Base-by-base conservation (phyloP, 2,888 invertebrate genomes). In the Ceramica pisi region DNA sequence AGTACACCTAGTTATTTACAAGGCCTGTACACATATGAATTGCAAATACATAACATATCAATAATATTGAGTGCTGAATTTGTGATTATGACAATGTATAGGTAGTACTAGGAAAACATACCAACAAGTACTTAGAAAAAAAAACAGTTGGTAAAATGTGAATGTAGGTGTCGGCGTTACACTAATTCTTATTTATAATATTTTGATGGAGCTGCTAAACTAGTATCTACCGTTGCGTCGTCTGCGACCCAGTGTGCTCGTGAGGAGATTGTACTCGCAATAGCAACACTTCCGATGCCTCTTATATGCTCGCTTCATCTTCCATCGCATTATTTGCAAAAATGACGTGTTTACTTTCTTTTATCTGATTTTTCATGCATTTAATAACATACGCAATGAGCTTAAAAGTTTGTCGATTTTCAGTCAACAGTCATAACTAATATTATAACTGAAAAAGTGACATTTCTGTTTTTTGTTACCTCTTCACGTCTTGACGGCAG, bases 231-330 rank as follows among this genome's bases (percentile, higher is more conserved):
- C 92, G 92, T 93, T 93, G 92, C 83, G 77, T 88, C 85, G 91
- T 92, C 91, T 92, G 91, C 91, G 91, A 91, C 90, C 91, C 86
- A 91, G 89, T 91, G 91, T 89, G 89, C 86, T 88, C 89, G 90
- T 90, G 90, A 90, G 88, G 89, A 90, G 89, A 91, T 91, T 87
- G 88, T 89, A 88, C 87, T 87, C 86, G 85, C 83, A 89, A 90
- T 72, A 76, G 38, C 61, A 31, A 48, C 35, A 73, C 80, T 74
- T 78, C 78, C 67, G 79, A 57, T 57, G 44, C 53, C 63, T 78
- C 50, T 68, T 23, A 62, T 16, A 46, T 56, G 60, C 53, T 67
- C 21, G 21, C 14, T 61, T 44, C 31, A 62, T 59, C 10, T 38
- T 41, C 41, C 50, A 48, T 26, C 10, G 35, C 56, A n/a, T 1